Evolutionary conservation across 2,797 vertebrate species (phyloP).

Genomic region (Triplophysa yarkandensis): DNA sequence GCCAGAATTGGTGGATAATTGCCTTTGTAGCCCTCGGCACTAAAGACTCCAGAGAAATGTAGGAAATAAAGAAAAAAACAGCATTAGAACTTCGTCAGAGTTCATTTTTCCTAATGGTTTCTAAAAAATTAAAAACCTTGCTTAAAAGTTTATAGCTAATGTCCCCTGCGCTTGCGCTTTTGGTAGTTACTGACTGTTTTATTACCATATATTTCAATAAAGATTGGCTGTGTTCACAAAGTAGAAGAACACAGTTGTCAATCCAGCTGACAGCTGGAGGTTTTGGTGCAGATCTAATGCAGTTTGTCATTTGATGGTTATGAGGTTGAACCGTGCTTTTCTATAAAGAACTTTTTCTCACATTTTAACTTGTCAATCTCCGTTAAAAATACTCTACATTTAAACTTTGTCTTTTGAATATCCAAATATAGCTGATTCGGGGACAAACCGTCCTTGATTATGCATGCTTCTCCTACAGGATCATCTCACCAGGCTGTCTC

Average conservation of each 20-base stretch:
- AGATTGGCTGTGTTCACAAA: not conserved
- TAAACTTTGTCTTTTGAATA: constrained; percentile 9
- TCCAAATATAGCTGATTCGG: constrained; percentile 13
- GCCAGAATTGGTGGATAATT: constrained; percentile 40
- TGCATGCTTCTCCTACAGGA: constrained; percentile 17
- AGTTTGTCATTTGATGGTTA: not conserved
- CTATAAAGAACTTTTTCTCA: not conserved
- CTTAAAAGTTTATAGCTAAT: not conserved
- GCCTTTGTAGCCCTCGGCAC: constrained; percentile 10
- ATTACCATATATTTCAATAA: not conserved
- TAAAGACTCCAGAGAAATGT: not conserved
- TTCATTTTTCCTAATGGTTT: not conserved
- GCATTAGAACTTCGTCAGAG: not conserved
- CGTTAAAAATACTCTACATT: not conserved
- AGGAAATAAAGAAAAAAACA: not conserved
- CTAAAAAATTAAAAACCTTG: not conserved
- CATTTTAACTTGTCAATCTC: not conserved
- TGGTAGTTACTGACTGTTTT: not conserved
- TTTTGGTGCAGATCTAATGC: not conserved
- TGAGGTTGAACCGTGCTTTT: not conserved
- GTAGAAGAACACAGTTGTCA: not conserved
- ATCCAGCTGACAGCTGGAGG: not conserved
- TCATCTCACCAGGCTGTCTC: constrained; percentile 16
- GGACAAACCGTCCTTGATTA: constrained; percentile 28
- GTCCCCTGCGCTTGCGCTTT: not conserved